Conservation (phyloP, 2,113 vertebrate species). For the Brienomyrus brachyistius region DNA sequence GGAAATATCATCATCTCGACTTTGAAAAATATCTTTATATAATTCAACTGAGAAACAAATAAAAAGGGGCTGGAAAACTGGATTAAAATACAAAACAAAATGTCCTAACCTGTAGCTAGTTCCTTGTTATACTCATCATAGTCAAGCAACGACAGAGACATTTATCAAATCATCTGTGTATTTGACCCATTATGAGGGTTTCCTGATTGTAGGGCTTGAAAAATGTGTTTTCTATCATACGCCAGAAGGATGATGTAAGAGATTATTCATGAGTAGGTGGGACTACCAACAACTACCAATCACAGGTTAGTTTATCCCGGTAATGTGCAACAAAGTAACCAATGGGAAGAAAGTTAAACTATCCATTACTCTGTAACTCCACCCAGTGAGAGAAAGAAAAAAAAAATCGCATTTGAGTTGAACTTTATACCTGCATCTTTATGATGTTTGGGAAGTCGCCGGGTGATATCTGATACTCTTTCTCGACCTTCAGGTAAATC, state of each 20-base stretch:
- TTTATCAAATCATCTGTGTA: neutral
- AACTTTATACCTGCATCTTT: conserved; percentile 66
- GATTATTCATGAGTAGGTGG: neutral
- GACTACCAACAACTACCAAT: neutral
- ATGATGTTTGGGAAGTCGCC: conserved; percentile 67
- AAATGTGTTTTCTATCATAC: neutral
- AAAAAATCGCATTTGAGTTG: neutral
- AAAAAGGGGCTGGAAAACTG: neutral
- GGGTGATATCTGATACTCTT: conserved; percentile 69
- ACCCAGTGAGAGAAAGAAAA: neutral
- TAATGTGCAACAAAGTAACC: neutral
- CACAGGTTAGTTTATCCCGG: neutral
- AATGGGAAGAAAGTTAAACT: neutral
- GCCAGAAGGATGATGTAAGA: neutral
- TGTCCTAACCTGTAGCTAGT: neutral
- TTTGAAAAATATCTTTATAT: neutral
- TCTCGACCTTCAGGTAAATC: conserved; percentile 66
- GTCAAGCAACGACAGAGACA: neutral
- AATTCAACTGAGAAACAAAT: neutral
- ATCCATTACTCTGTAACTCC: neutral
- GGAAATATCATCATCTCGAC: neutral
- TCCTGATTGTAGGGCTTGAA: neutral
- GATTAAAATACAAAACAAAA: neutral
- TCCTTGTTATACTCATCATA: neutral
- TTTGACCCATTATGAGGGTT: neutral